These are phyloP conservation scores for Trogon surrucura DNA, from an alignment of 2,113 vertebrate genomes.

Conservation along the genomic window DNA sequence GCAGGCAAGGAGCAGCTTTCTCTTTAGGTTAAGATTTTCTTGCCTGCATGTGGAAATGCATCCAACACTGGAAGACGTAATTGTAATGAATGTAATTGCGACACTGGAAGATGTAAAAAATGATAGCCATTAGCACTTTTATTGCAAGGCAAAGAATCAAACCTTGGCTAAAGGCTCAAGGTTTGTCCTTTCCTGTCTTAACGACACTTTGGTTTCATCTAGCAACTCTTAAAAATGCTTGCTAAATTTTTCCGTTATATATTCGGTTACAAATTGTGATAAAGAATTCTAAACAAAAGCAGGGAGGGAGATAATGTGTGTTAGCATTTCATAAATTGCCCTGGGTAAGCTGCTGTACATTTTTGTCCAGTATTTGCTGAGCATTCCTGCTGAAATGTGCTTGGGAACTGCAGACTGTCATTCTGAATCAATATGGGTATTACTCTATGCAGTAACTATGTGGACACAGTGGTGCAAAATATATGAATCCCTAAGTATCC, in stretches of 20 bases:
- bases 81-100: not conserved
- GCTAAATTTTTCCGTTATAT: not conserved
- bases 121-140: not conserved
- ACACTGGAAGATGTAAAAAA: not conserved
- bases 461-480: not conserved
- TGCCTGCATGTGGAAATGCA: not conserved
- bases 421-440: not conserved
- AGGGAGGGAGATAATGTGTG: not conserved
- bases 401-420: not conserved
- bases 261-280: not conserved
- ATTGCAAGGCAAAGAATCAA: not conserved
- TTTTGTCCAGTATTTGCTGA: not conserved
- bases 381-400: not conserved
- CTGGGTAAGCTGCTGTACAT: not conserved
- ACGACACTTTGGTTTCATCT: not conserved
- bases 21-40: not conserved
- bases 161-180: not conserved
- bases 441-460: not conserved
- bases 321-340: constrained; percentile 9
- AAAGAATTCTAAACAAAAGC: not conserved
- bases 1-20: not conserved
- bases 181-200: constrained; percentile 36
- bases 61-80: not conserved
- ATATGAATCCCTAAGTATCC: not conserved
- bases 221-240: constrained; percentile 13